Base-by-base conservation (phyloP, 2,113 vertebrate genomes). In the Telmatochromis sp. region DNA sequence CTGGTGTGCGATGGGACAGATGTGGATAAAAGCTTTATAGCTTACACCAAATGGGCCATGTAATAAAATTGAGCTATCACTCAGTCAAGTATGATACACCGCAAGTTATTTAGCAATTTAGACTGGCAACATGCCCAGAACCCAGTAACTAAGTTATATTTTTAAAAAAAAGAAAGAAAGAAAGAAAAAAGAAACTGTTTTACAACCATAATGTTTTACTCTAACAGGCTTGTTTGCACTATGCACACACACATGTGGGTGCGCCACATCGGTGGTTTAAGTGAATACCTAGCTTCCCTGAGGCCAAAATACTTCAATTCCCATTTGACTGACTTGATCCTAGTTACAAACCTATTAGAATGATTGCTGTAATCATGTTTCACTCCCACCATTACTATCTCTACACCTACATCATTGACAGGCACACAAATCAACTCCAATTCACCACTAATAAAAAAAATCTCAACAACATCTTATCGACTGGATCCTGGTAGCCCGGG, bases 361-460 rank as follows among this genome's bases (percentile, higher is more conserved):
- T 85, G 88, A 93, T 92, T 92, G 90, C 87, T 85, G 28, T 91
- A 89, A 90, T 89, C 90, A 90, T 90, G 90, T 88, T 85, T 84
- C 84, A 90, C 82, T 82, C 82, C 54, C 54, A 86, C 60, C 82
- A 83, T 79, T 87, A 81, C 87, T 54, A 89, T 91, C 81, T 81
- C 54, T 82, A 91, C 93, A 92, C 87, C 89, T 90, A 65, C 90
- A 88, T 83, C 86, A 91, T 86, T 80, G 93, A 92, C 93, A 93
- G 90, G 65, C 87, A 90, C 91, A 91, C 91, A 92, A 94, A 88
- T 95, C 89, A 94, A 85, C 92, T 93, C 88, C 87, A 90, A 94
- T 93, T 94, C 91, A 71, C 17, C 63, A 90, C 89, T 91, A 91
- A 93, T 92, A 94, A 92, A 68, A 63, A 65, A 93, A 94, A 92